Conservation (phyloP, 2,797 vertebrate genomes). For the Hozukius guyotensis region DNA sequence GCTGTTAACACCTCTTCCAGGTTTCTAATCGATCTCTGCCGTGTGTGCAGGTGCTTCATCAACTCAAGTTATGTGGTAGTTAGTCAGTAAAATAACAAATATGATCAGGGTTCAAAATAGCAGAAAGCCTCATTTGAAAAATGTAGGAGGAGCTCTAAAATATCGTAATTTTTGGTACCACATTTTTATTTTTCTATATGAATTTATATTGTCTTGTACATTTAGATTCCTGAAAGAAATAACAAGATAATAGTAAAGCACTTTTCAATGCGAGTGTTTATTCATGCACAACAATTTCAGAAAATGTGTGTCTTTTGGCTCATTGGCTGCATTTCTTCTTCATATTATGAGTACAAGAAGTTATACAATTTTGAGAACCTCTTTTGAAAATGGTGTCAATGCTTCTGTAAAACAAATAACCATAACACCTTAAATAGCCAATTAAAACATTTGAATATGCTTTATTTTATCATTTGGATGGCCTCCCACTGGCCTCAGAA, state of each 20-base stretch:
- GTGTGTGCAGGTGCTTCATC: not conserved
- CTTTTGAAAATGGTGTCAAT: not conserved
- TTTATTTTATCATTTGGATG: not conserved
- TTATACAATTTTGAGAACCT: not conserved
- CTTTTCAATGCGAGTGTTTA: not conserved
- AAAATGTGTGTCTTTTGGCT: not conserved
- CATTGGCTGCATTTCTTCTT: not conserved
- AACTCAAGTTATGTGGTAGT: not conserved
- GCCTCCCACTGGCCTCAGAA: not conserved
- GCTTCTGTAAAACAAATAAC: not conserved
- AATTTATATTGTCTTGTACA: not conserved
- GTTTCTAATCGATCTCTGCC: not conserved
- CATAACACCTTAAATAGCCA: not conserved
- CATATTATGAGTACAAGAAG: not conserved
- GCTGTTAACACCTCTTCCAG: not conserved
- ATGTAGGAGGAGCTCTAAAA: no score
- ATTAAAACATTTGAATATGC: not conserved
- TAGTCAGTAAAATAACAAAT: not conserved
- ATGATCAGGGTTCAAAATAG: not conserved
- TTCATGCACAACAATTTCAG: not conserved
- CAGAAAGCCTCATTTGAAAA: no score
- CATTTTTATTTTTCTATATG: not conserved
- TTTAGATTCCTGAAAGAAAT: not conserved
- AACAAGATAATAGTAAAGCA: fast-evolving
- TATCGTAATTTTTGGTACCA: not conserved